Evolutionary conservation across 2,113 vertebrate genomes (phyloP), one percentile per base, ranked within the genome.

Genomic region (Ailuropoda melanoleuca): DNA sequence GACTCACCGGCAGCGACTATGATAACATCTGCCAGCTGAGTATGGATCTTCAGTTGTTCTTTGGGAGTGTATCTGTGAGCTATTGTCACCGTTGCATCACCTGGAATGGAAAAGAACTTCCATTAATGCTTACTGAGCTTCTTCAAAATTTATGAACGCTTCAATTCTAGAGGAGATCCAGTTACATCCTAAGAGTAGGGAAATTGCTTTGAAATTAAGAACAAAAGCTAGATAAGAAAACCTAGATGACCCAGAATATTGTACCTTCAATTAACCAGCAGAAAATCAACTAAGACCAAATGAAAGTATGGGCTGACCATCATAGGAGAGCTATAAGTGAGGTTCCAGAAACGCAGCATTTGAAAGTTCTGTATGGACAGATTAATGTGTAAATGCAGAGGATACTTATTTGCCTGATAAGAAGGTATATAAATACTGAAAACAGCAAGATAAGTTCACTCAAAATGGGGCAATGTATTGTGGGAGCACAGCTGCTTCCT

Each of bases 61-160:
- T 98, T 99, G 29, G 99, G 99, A 4, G 99, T 99, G 39, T 99
- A 99, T 88, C 99, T 99, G 98, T 99, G 99, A 85, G 99, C 97
- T 77, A 99, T 99, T 75, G 99, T 99, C 97, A 99, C 99, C 1
- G 99, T 99, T 95, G 99, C 99, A 94, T 99, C 99, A 97, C 99
- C 99, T 99, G 98, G 86, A 98, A 98, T 0, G 0, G 5, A 98
- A 93, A 95, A 96, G 17, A 96, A 64, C 3, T 56, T 53, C 24
- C 70, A 64, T 98, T 82, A 97, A 77, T n/a, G 85, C 26, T 70
- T 26, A 58, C 1, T 39, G 29, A 72, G 82, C 1, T 31, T 93
- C 87, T 39, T 23, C 37, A 80, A 64, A 37, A n/a, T 85, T 64
- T 75, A 72, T 12, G 7, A 88, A 85, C 11, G 23, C 34, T 90